Conservation (phyloP, 2,113 vertebrate species). For the Phylloscopus trochilus region DNA sequence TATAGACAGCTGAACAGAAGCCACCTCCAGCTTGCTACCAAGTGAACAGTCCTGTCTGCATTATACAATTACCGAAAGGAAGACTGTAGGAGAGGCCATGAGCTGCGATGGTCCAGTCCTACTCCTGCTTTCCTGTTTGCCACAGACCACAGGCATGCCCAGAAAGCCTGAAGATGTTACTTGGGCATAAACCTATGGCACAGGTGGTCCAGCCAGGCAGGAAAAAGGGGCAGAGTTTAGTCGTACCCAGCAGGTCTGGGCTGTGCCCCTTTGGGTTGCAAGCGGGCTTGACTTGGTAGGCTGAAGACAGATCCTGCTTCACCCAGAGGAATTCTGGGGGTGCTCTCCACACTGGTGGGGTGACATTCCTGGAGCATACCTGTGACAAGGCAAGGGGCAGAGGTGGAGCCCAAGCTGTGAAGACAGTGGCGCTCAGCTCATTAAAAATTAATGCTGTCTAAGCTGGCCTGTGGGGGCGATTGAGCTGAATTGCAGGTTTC, state of each 20-base stretch:
- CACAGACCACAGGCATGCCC: not conserved
- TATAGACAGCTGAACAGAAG: not conserved
- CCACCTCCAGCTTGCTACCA: not conserved
- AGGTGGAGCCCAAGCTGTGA: not conserved
- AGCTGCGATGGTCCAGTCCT: not conserved
- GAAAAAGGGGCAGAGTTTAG: not conserved
- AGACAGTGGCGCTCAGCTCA: not conserved
- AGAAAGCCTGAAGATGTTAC: not conserved
- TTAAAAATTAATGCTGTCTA: slow-evolving; percentile 24
- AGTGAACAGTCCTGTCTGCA: not conserved
- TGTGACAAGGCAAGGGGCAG: not conserved
- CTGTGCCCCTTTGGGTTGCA: not conserved
- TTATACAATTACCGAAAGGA: not conserved
- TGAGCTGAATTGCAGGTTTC: slow-evolving; percentile 57
- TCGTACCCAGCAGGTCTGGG: not conserved
- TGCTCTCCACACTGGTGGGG: not conserved
- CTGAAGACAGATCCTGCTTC: not conserved
- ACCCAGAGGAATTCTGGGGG: not conserved
- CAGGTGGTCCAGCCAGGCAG: not conserved
- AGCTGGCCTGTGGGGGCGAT: slow-evolving; percentile 32
- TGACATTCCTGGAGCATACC: not conserved
- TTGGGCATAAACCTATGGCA: fast-evolving
- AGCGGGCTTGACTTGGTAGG: not conserved
- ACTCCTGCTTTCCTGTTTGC: not conserved
- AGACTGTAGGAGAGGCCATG: not conserved